These are phyloP conservation scores for Balearica regulorum DNA, from an alignment of 2,797 vertebrate genomes.

Conservation along the genomic window DNA sequence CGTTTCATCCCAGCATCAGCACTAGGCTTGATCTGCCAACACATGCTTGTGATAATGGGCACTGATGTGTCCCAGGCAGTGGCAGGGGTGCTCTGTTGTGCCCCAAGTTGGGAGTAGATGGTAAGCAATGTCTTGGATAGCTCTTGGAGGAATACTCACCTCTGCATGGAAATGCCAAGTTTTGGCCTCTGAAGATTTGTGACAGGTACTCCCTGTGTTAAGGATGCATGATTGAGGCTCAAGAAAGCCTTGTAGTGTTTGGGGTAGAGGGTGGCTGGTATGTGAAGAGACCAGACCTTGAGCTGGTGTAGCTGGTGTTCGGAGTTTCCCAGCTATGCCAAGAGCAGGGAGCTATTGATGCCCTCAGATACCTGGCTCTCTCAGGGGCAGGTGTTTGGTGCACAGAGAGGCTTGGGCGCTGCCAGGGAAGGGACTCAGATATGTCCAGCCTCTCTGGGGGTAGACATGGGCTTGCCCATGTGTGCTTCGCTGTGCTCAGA, in stretches of 20 bases:
- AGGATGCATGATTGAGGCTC: background rate
- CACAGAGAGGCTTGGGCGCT: background rate
- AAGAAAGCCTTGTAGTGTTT: background rate
- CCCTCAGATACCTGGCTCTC: background rate
- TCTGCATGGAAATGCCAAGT: background rate
- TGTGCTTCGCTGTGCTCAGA: fast-evolving
- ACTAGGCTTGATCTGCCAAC: background rate
- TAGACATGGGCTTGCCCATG: background rate
- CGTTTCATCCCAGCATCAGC: background rate
- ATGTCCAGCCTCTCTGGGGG: background rate
- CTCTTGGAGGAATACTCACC: background rate
- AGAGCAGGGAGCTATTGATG: background rate
- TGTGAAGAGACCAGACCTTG: background rate
- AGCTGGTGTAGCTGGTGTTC: background rate
- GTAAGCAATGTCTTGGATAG: background rate
- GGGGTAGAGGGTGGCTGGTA: background rate
- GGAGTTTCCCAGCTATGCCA: background rate
- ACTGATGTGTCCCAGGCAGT: background rate
- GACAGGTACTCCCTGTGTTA: background rate
- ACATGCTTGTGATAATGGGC: background rate
- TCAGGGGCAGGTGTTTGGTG: background rate
- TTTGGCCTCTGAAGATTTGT: background rate
- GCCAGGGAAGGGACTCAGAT: background rate
- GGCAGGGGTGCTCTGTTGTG: background rate
- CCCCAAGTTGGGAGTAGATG: background rate